Evolutionary conservation across 2,113 vertebrate species (phyloP).

Genomic region (Neotoma lepida): DNA sequence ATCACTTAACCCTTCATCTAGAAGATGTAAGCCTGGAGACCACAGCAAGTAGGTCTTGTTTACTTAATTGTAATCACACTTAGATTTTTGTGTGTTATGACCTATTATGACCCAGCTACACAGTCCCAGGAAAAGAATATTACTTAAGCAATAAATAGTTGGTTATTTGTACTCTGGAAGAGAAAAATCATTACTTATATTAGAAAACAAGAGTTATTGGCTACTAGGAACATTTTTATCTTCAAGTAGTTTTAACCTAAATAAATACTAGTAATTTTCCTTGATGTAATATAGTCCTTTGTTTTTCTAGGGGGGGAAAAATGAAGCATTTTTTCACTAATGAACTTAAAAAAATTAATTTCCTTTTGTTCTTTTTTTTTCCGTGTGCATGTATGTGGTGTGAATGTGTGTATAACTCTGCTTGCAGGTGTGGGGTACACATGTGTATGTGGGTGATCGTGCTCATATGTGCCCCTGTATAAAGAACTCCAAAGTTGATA

Average conservation of each 20-base stretch:
- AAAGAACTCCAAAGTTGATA: not conserved
- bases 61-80: conserved; percentile 4
- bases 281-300: conserved; percentile 2
- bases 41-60: not conserved
- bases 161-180: conserved; percentile 6
- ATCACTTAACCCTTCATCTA: not conserved
- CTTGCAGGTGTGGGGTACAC: too few species aligned
- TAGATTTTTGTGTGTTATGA: conserved; percentile 16
- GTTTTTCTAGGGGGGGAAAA: not conserved
- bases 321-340: not conserved
- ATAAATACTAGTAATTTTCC: not conserved
- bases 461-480: not conserved
- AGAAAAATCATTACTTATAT: conserved; percentile 2
- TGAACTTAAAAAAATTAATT: not conserved
- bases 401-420: not conserved
- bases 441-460: not conserved
- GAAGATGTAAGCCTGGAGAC: not conserved
- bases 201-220: not conserved
- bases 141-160: conserved; percentile 13
- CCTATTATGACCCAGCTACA: not conserved
- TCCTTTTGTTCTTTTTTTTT: not conserved
- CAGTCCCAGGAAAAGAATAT: not conserved
- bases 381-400: too few species aligned
- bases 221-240: not conserved
- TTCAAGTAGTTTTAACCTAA: conserved; percentile 20